phyloP scores from a whole-genome alignment of 2,888 invertebrate genomes.

The Macroteleia sp. region DNA sequence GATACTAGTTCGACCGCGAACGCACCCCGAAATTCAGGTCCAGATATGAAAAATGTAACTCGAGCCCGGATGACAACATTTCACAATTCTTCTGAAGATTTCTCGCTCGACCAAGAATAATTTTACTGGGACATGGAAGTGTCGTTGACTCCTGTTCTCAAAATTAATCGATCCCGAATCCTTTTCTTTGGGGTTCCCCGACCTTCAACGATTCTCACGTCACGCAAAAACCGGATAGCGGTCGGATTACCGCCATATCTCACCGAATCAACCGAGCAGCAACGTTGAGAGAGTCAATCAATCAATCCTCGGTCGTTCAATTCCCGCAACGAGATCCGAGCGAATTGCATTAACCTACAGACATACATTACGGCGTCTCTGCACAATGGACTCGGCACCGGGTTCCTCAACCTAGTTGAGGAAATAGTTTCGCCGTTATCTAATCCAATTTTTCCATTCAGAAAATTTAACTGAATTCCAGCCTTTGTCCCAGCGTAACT shows the following conservation, averaged over 20 bases:
- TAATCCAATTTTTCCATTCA: constrained; percentile 29
- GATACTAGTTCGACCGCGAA: constrained; percentile 49
- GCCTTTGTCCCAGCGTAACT: not conserved
- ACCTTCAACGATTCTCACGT: constrained; percentile 37
- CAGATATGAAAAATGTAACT: constrained; percentile 41
- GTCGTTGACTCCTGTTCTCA: constrained; percentile 12
- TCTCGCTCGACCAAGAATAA: no score
- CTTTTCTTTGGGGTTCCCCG: not conserved
- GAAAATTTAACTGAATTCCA: constrained; percentile 3
- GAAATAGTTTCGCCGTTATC: constrained; percentile 29
- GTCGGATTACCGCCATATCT: constrained; percentile 26
- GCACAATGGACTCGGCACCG: constrained; percentile 48
- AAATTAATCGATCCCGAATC: not conserved
- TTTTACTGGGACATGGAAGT: no score
- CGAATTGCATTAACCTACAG: constrained; percentile 84
- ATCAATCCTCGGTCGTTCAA: constrained; percentile 81
- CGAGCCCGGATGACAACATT: constrained; percentile 13
- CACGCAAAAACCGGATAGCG: constrained; percentile 18
- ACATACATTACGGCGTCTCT: constrained; percentile 80
- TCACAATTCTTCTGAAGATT: constrained; percentile 7
- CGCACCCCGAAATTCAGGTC: constrained; percentile 52
- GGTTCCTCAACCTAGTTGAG: constrained; percentile 55
- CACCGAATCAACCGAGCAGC: constrained; percentile 1
- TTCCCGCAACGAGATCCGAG: constrained; percentile 82
- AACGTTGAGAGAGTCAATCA: constrained; percentile 80